phyloP scores from a whole-genome alignment of 2,113 vertebrate genomes.

The Saguinus midas region DNA sequence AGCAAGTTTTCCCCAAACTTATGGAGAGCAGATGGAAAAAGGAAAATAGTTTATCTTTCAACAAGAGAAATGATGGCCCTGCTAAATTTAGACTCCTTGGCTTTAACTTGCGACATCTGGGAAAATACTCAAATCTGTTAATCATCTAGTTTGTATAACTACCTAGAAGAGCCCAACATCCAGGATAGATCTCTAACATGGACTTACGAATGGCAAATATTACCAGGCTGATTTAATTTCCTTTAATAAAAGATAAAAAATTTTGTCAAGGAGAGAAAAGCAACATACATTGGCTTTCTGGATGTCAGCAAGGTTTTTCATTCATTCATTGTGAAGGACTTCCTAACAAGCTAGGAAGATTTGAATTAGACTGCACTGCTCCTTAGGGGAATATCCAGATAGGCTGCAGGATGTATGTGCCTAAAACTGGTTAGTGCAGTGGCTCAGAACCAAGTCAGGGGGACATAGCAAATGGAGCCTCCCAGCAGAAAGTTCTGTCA shows the following conservation, averaged over 20 bases:
- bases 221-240: constrained; percentile 55
- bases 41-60: constrained; percentile 72
- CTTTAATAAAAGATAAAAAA: constrained; percentile 44
- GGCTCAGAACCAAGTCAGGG: background rate
- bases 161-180: constrained; percentile 49
- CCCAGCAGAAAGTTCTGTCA: background rate
- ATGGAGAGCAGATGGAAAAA: constrained; percentile 69
- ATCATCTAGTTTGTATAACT: constrained; percentile 53
- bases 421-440: background rate
- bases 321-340: background rate
- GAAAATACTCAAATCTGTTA: constrained; percentile 62
- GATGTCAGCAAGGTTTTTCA: background rate
- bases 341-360: background rate
- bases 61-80: constrained; percentile 62
- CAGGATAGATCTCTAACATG: background rate
- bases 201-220: constrained; percentile 24
- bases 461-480: background rate
- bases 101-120: constrained; percentile 74
- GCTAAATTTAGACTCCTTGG: constrained; percentile 71
- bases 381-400: background rate
- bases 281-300: background rate
- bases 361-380: background rate
- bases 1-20: constrained; percentile 39
- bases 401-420: background rate
- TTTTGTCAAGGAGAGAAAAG: background rate